phyloP scores from a whole-genome alignment of 2,113 vertebrate genomes.

The Cnemophilus loriae region DNA sequence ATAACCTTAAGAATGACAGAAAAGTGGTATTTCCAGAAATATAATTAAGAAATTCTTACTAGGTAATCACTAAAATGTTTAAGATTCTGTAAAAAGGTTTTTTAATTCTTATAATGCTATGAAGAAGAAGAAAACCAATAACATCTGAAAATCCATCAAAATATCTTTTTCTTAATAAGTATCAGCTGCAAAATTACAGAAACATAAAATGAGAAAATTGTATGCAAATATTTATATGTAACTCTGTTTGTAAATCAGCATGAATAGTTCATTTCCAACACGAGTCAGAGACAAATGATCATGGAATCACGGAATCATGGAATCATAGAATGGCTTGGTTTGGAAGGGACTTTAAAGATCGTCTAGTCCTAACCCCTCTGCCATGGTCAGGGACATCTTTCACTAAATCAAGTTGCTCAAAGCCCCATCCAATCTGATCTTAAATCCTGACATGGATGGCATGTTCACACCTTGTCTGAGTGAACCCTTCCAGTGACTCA shows the following conservation, averaged over 20 bases:
- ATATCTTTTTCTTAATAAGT: not conserved
- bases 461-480: not conserved
- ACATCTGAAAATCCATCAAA: not conserved
- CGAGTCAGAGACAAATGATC: not conserved
- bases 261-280: not conserved
- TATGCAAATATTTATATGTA: not conserved
- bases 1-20: not conserved
- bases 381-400: not conserved
- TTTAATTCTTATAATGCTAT: not conserved
- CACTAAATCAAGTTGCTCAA: not conserved
- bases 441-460: not conserved
- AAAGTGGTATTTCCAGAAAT: not conserved
- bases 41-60: not conserved
- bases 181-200: not conserved
- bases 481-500: not conserved
- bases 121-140: not conserved
- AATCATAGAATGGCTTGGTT: not conserved
- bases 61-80: not conserved
- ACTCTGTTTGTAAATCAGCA: not conserved
- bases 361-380: rapidly evolving
- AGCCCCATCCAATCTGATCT: not conserved
- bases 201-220: not conserved
- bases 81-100: not conserved
- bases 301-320: not conserved
- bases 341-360: not conserved